Percentiles rank a stretch among this genome's conserved stretches.
Conservation (phyloP, 2,888 invertebrate genomes). For the Drosophila rellima region DNA sequence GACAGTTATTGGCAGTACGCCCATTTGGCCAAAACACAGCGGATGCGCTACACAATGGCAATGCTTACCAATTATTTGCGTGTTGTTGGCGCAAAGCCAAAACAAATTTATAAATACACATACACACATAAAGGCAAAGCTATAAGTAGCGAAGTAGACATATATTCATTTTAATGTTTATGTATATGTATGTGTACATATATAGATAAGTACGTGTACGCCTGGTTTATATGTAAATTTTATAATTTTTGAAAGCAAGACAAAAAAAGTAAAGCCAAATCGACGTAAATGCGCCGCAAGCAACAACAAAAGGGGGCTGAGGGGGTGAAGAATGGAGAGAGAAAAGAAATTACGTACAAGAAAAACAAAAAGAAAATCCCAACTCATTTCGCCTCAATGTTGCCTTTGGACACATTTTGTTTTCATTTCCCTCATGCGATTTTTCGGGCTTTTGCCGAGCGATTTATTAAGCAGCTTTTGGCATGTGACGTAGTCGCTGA, state of each 20-base stretch:
- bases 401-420: slow-evolving; percentile 56
- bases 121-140: slow-evolving; percentile 34
- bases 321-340: background rate
- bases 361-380: slow-evolving; percentile 48
- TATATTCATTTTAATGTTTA: slow-evolving; percentile 35
- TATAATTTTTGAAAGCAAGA: slow-evolving; percentile 67
- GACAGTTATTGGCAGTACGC: slow-evolving; percentile 67
- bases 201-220: slow-evolving; percentile 48
- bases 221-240: slow-evolving; percentile 64
- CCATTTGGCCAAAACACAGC: slow-evolving; percentile 41
- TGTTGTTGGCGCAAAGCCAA: slow-evolving; percentile 72
- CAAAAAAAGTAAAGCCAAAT: slow-evolving; percentile 47
- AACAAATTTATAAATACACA: slow-evolving; percentile 70
- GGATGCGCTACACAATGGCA: slow-evolving; percentile 63
- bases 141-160: slow-evolving; percentile 71
- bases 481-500: slow-evolving; percentile 71
- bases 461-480: slow-evolving; percentile 64
- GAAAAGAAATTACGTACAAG: slow-evolving; percentile 38
- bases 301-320: slow-evolving; percentile 5
- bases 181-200: slow-evolving; percentile 4
- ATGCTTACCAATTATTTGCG: slow-evolving; percentile 78
- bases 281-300: slow-evolving; percentile 77
- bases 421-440: slow-evolving; percentile 71
- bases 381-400: slow-evolving; percentile 56
- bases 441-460: slow-evolving; percentile 57